These are phyloP conservation scores for Aphodius sticticus DNA, from an alignment of 2,888 invertebrate species.

Conservation along the genomic window DNA sequence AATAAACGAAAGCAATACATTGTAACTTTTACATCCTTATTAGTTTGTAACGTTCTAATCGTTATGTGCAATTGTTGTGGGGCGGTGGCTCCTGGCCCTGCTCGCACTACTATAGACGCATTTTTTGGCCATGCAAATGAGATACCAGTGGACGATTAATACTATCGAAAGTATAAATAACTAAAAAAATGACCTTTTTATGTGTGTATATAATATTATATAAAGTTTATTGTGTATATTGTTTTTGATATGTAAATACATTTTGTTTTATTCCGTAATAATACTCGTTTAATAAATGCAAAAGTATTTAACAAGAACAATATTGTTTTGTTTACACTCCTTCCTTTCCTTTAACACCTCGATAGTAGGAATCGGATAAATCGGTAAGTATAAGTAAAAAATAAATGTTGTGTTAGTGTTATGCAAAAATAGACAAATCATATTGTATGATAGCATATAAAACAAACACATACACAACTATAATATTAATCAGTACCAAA, in stretches of 20 bases:
- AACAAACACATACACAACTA: too few relatives aligned
- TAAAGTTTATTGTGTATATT: constrained; percentile 62
- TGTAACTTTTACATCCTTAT: constrained; percentile 70
- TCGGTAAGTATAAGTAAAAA: too few relatives aligned
- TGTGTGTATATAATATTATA: constrained; percentile 60
- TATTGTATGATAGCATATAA: too few relatives aligned
- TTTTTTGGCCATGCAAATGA: constrained; percentile 31
- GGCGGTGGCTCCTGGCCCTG: constrained; percentile 42
- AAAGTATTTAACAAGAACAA: constrained; percentile 34
- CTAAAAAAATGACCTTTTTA: constrained; percentile 50
- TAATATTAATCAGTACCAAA: too few relatives aligned
- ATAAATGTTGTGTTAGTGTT: too few relatives aligned
- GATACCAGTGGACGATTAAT: constrained; percentile 49
- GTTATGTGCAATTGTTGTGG: constrained; percentile 59
- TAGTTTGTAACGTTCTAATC: constrained; percentile 42
- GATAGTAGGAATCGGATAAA: too few relatives aligned
- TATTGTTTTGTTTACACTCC: constrained; percentile 23
- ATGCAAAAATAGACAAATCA: too few relatives aligned
- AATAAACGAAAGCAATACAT: constrained; percentile 80
- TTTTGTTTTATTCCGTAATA: constrained; percentile 62
- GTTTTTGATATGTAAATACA: constrained; percentile 62
- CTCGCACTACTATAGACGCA: constrained; percentile 20
- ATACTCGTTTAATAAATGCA: constrained; percentile 58
- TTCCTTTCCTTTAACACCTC: too few relatives aligned
- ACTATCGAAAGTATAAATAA: constrained; percentile 41